These are phyloP conservation scores for Anarsia innoxiella DNA, from an alignment of 2,888 invertebrate genomes.

Conservation along the genomic window DNA sequence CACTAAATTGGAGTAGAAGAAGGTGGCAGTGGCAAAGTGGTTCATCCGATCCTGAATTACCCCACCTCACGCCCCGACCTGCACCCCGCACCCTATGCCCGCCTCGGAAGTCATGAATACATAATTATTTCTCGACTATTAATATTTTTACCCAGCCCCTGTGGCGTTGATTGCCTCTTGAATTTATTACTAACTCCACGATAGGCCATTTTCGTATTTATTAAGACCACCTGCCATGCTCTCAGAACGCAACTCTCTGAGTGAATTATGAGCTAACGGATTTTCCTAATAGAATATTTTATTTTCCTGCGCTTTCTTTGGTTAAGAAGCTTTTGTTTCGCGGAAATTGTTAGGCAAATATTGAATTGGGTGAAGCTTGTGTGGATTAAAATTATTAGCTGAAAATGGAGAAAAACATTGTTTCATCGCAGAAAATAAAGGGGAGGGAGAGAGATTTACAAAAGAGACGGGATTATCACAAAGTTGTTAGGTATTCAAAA, in stretches of 20 bases:
- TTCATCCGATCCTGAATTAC: conserved; percentile 44
- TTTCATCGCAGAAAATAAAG: too few relatives aligned
- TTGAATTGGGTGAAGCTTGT: too few relatives aligned
- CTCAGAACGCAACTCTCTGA: conserved; percentile 49
- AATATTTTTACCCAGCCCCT: conserved; percentile 70
- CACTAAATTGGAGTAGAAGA: conserved; percentile 10
- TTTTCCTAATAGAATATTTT: conserved; percentile 73
- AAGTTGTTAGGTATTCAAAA: too few relatives aligned
- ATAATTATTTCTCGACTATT: conserved; percentile 72
- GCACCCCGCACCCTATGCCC: conserved; percentile 23
- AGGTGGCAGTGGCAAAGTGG: conserved; percentile 21
- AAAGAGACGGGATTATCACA: too few relatives aligned
- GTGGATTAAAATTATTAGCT: too few relatives aligned
- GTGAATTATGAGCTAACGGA: conserved; percentile 65
- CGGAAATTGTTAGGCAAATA: conserved; percentile 39
- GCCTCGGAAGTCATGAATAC: conserved; percentile 65
- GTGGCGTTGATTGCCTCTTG: conserved; percentile 74
- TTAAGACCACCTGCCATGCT: conserved; percentile 71
- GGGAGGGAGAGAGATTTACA: too few relatives aligned
- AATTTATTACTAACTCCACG: conserved; percentile 67
- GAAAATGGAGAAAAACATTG: too few relatives aligned
- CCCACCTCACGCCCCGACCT: too few relatives aligned
- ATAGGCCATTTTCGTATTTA: conserved; percentile 73
- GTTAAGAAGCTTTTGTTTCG: conserved; percentile 46
- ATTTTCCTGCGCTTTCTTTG: conserved; percentile 49